Percentiles rank a stretch among this genome's conserved stretches.
phyloP scores from a whole-genome alignment of 2,113 vertebrate species.

The Mobula birostris region DNA sequence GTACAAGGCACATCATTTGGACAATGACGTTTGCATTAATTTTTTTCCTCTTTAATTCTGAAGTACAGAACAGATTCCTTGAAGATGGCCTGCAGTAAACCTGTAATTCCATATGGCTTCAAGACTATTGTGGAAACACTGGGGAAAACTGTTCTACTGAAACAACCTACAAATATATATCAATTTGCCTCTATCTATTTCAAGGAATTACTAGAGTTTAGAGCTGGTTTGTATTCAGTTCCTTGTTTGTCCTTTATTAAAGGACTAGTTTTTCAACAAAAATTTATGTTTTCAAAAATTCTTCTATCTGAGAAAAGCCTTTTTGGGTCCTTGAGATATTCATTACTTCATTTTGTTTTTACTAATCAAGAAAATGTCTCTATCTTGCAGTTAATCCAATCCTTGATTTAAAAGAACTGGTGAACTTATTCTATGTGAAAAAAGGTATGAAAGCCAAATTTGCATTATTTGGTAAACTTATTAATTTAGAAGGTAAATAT shows the following conservation, averaged over 20 bases:
- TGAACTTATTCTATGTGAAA: neutral
- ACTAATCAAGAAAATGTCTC: neutral
- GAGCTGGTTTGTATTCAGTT: constrained; percentile 52
- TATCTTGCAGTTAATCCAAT: constrained; percentile 18
- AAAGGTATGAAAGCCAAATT: constrained; percentile 15
- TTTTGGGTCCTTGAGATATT: no score
- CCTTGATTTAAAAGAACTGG: constrained; percentile 33
- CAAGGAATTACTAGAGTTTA: constrained; percentile 50
- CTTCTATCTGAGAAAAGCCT: no score
- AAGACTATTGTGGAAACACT: constrained; percentile 54
- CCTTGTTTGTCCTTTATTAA: neutral
- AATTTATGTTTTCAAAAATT: neutral
- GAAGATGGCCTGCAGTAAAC: constrained; percentile 37
- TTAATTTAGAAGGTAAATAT: neutral
- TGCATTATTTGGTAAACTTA: neutral
- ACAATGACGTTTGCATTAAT: no score
- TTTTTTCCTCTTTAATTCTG: neutral
- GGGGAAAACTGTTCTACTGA: constrained; percentile 50
- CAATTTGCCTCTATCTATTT: constrained; percentile 56
- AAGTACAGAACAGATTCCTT: neutral
- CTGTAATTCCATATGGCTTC: constrained; percentile 51
- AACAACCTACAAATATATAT: constrained; percentile 47
- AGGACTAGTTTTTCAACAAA: neutral
- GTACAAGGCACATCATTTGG: no score
- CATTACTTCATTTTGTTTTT: no score